Evolutionary conservation across 1,140 invertebrate species (phyloP).

Genomic region (Brachionus plicatilis): DNA sequence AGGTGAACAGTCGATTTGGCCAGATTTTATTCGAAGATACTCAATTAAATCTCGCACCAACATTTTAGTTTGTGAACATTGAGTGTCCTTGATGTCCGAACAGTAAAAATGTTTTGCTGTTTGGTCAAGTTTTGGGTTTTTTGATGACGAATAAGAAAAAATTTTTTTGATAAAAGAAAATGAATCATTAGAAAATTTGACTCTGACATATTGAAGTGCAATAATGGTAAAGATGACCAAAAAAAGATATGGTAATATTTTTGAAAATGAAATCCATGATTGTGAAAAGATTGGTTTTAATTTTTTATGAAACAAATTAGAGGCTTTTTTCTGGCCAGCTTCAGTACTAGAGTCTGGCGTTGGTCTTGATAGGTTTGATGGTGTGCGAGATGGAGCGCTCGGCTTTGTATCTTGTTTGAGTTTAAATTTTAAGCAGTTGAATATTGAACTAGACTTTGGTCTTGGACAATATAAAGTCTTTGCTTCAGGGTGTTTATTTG

Average conservation of each 20-base stretch:
- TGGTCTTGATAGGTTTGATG: neutral
- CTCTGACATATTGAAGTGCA: slow-evolving; percentile 1
- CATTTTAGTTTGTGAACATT: slow-evolving; percentile 8
- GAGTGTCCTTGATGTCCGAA: slow-evolving; percentile 22
- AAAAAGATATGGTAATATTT: slow-evolving; percentile 22
- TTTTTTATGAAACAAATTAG: neutral
- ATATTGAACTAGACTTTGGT: neutral
- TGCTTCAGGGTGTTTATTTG: neutral
- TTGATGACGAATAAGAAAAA: neutral
- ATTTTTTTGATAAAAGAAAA: neutral
- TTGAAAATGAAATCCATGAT: neutral
- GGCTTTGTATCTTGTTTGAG: neutral
- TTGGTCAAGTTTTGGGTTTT: neutral
- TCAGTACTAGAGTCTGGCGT: neutral
- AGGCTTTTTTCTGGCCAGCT: neutral
- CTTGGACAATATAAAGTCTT: neutral
- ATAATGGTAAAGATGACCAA: slow-evolving; percentile 4
- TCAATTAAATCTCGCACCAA: slow-evolving; percentile 24
- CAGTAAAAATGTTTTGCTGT: neutral
- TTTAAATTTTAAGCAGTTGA: neutral
- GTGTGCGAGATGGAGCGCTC: too few species aligned
- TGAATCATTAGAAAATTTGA: neutral
- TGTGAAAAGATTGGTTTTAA: neutral
- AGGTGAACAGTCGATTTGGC: slow-evolving; percentile 20
- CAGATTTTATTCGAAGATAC: slow-evolving; percentile 1